These are phyloP conservation scores for Isichthys henryi DNA, from an alignment of 2,113 vertebrate species.

Conservation along the genomic window DNA sequence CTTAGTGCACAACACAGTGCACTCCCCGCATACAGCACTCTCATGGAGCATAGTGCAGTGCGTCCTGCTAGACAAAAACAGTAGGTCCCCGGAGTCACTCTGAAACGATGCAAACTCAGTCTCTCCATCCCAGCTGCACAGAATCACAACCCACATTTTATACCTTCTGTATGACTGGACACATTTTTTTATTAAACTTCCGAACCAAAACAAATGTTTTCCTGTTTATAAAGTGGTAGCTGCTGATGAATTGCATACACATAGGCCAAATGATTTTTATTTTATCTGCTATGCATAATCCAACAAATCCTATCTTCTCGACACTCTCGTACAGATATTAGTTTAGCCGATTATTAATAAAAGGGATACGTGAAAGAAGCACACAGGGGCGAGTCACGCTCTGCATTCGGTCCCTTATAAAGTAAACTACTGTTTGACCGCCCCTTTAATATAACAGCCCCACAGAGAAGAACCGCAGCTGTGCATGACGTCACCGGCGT, in stretches of 20 bases:
- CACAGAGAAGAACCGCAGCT: neutral
- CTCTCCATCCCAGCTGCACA: neutral
- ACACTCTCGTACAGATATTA: neutral
- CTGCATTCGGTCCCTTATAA: neutral
- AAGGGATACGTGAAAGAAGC: neutral
- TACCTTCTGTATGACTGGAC: neutral
- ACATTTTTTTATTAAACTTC: neutral
- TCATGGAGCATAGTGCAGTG: neutral
- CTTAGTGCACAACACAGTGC: neutral
- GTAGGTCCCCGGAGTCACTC: neutral
- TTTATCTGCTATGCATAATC: neutral
- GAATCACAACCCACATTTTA: neutral
- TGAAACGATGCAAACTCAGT: neutral
- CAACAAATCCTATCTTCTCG: neutral
- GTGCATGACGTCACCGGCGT: neutral
- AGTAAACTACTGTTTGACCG: constrained; percentile 3
- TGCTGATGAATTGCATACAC: neutral
- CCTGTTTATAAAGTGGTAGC: neutral
- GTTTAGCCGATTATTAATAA: neutral
- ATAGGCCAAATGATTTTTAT: neutral
- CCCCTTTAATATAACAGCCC: neutral
- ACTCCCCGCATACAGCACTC: neutral
- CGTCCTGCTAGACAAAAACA: neutral
- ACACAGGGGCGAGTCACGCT: neutral
- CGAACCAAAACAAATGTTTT: neutral